phyloP scores from a whole-genome alignment of 1,140 invertebrate species.

The Macrobrachium nipponense region DNA sequence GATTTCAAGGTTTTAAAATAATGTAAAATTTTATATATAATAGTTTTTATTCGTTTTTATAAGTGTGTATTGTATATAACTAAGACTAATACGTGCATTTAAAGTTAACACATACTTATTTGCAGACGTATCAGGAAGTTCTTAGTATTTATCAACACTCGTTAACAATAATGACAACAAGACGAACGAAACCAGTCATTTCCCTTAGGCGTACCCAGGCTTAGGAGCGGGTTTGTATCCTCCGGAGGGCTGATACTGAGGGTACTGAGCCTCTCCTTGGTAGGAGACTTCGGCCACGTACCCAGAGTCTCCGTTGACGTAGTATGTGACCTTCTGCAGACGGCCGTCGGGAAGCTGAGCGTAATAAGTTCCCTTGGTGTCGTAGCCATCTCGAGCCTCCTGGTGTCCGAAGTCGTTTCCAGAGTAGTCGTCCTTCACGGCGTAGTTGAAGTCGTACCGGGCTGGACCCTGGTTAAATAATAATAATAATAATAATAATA shows the following conservation, averaged over 20 bases:
- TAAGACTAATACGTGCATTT: too few relatives aligned
- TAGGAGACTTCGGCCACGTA: slow-evolving; percentile 35
- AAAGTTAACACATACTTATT: too few relatives aligned
- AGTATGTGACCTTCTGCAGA: slow-evolving; percentile 33
- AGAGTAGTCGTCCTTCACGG: slow-evolving; percentile 33
- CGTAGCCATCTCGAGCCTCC: slow-evolving; percentile 30
- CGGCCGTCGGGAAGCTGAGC: slow-evolving; percentile 42
- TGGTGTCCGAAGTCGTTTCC: slow-evolving; percentile 40
- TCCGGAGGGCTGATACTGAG: background rate
- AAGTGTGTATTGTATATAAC: too few relatives aligned
- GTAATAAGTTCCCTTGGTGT: slow-evolving; percentile 39
- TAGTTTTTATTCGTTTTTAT: too few relatives aligned
- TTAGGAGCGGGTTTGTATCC: too few relatives aligned
- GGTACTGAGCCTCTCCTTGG: slow-evolving; percentile 37
- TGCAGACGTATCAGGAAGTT: too few relatives aligned
- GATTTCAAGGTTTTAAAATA: too few relatives aligned
- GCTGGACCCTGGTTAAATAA: slow-evolving; percentile 14
- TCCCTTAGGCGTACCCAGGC: background rate
- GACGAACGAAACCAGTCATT: background rate
- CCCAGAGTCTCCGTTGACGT: slow-evolving; percentile 37
- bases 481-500: too few relatives aligned
- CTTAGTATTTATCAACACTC: background rate
- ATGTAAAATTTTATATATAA: too few relatives aligned
- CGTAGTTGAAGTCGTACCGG: slow-evolving; percentile 39
- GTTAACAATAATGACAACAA: background rate